These are phyloP conservation scores for Sorex araneus DNA, from an alignment of 2,113 vertebrate species.

Conservation along the genomic window DNA sequence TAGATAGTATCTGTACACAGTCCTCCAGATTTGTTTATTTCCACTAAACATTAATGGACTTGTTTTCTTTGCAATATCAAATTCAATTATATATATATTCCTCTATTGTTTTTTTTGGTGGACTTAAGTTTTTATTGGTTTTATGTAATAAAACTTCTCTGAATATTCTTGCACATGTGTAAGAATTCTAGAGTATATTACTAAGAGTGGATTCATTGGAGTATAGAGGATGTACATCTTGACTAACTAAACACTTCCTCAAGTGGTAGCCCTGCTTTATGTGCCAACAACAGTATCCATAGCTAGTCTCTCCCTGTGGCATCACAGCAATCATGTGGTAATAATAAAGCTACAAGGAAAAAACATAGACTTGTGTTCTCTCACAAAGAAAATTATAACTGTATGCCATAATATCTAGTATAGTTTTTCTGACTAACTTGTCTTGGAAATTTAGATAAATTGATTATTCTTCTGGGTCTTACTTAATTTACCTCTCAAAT, in stretches of 20 bases:
- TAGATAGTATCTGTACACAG: not conserved
- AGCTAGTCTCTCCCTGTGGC: constrained; percentile 1
- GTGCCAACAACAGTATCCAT: not conserved
- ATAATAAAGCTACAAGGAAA: not conserved
- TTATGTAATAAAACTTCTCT: constrained; percentile 13
- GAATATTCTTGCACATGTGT: not conserved
- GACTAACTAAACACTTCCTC: constrained; percentile 1
- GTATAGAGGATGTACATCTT: not conserved
- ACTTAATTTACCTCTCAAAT: not conserved
- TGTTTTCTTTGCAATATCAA: not conserved
- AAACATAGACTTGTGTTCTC: not conserved
- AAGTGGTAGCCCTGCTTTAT: constrained; percentile 28
- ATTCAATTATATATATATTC: not conserved
- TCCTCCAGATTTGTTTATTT: constrained; percentile 5
- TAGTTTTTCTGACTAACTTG: constrained; percentile 23
- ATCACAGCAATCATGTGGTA: constrained; percentile 8
- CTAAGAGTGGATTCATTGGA: not conserved
- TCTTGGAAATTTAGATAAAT: not conserved
- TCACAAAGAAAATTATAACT: constrained; percentile 38
- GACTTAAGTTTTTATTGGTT: not conserved
- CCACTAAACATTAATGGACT: not conserved
- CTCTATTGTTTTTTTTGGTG: not conserved
- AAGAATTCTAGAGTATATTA: constrained; percentile 19
- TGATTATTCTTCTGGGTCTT: not conserved
- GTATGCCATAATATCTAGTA: not conserved